Evolutionary conservation across 2,797 vertebrate species (phyloP).

Genomic region (Spondyliosoma cantharus): DNA sequence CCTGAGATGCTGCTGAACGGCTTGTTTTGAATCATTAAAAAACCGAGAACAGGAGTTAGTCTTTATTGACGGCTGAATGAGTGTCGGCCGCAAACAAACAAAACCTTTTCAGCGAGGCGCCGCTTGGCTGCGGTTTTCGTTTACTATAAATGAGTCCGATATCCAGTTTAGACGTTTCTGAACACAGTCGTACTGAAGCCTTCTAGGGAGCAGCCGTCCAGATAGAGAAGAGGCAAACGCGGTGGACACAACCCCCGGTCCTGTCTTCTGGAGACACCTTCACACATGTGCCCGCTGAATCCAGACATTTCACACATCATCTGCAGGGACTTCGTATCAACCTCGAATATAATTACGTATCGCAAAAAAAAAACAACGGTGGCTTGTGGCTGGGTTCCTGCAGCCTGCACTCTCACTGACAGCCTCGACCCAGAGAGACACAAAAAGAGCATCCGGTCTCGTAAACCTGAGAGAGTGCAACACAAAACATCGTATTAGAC

Average conservation of each 20-base stretch:
- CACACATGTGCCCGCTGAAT: slow-evolving; percentile 1
- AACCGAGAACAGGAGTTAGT: slow-evolving; percentile 9
- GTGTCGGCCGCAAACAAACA: slow-evolving; percentile 40
- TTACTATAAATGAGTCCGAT: slow-evolving; percentile 30
- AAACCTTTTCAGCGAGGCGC: slow-evolving; percentile 45
- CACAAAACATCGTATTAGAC: slow-evolving; percentile 9
- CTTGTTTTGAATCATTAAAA: slow-evolving; percentile 26
- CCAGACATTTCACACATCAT: slow-evolving; percentile 28
- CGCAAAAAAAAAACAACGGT: slow-evolving; percentile 14
- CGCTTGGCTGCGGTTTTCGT: slow-evolving; percentile 22
- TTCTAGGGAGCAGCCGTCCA: neutral
- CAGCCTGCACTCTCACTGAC: neutral
- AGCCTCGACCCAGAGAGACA: neutral
- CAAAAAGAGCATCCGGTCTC: slow-evolving; percentile 12
- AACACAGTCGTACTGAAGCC: neutral
- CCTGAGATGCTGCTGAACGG: slow-evolving; percentile 32
- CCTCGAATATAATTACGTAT: slow-evolving; percentile 35
- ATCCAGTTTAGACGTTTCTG: slow-evolving; percentile 18
- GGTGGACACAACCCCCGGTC: slow-evolving; percentile 11
- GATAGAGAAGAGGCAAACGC: neutral
- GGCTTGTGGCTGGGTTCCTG: slow-evolving; percentile 7
- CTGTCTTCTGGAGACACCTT: slow-evolving; percentile 11
- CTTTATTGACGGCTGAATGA: slow-evolving; percentile 35
- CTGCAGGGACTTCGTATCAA: slow-evolving; percentile 16
- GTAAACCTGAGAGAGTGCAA: slow-evolving; percentile 2